These are phyloP conservation scores for Anguilla marmorata DNA, from an alignment of 2,797 vertebrate species.

Conservation along the genomic window DNA sequence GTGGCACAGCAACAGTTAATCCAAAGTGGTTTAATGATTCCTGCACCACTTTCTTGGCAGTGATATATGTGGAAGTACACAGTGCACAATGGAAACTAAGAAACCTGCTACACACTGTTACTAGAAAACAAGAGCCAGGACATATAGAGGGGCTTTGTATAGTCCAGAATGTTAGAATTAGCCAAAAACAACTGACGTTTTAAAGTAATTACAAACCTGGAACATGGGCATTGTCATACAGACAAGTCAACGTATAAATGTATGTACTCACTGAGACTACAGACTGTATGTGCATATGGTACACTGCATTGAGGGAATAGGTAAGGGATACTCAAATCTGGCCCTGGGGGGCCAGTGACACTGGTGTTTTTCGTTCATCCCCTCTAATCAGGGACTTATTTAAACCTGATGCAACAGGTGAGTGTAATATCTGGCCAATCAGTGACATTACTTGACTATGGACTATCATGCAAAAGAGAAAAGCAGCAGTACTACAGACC, in stretches of 20 bases:
- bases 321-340: background rate
- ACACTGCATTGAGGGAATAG: background rate
- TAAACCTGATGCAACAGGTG: background rate
- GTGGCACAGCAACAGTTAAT: background rate
- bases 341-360: background rate
- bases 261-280: background rate
- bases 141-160: background rate
- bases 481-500: background rate
- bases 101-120: background rate
- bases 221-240: background rate
- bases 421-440: background rate
- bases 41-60: background rate
- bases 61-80: background rate
- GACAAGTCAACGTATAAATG: background rate
- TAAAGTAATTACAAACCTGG: background rate
- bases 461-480: background rate
- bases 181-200: background rate
- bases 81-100: background rate
- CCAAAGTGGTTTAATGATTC: background rate
- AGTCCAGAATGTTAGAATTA: background rate
- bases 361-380: background rate
- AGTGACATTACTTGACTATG: background rate
- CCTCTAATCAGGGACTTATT: background rate
- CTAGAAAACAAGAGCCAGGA: background rate
- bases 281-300: background rate